Evolutionary conservation across 2,888 invertebrate genomes (phyloP), one percentile per base, ranked within the genome.

Genomic region (Druceiella hillmani): DNA sequence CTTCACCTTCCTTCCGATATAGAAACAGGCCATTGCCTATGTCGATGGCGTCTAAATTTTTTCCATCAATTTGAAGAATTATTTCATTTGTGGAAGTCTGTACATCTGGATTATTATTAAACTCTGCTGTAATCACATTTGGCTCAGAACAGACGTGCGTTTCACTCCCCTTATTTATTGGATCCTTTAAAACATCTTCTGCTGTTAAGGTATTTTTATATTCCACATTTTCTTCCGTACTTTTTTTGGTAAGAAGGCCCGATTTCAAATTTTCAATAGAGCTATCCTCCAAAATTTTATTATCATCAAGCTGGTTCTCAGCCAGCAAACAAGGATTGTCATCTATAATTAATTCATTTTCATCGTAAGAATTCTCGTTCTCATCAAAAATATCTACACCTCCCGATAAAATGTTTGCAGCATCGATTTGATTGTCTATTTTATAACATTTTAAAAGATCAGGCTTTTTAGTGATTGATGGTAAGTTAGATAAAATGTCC

Each of bases 341-440:
- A 56, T 72, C 72, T 38, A 72, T 72, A 12, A 72, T 67, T 11
- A 72, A 57, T 43, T 70, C 70, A 50, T 68, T 57, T 1, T 66
- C 72, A 49, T 72, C 72, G 52, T 64, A 66, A 4, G 72, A 72
- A 49, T 67, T 70, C n/a, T 71, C 70, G 56, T 67, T 69, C 41
- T 70, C 69, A 48, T 72, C 71, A 54, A 72, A 72, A 36, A 72
- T 71, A 38, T 67, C 60, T 10, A 71, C 70, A 42, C 69, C 70
- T 7, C 72, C 70, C 2, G 69, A 70, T 11, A 72, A 48, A 38
- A 72, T 71, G 44, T 69, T 70, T 13, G 67, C 66, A 3, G 71
- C 68, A 43, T 71, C 69, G 43, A 71, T 71, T 47, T 66, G 66
- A 52, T 62, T 62, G 31, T 65, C 66, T 45, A 71, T 66, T 52